Percentiles rank a stretch among this genome's conserved stretches.
phyloP scores from a whole-genome alignment of 2,113 vertebrate genomes.

The Perognathus longimembris region DNA sequence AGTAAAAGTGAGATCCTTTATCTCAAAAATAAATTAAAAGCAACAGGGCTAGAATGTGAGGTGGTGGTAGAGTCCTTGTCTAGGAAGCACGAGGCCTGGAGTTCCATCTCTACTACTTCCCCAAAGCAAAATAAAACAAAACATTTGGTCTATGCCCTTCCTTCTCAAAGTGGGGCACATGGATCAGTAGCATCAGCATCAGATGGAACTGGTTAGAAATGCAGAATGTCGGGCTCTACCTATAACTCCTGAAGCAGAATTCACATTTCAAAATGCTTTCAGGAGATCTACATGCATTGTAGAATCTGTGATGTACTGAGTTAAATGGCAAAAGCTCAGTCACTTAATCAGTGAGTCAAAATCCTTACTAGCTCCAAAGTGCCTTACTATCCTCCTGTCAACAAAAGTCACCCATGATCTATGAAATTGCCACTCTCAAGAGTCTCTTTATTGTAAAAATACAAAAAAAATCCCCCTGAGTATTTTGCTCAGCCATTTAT shows the following conservation, averaged over 20 bases:
- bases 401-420: not conserved
- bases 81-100: no score
- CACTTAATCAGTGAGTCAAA: not conserved
- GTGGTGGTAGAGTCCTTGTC: no score
- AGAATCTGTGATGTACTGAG: not conserved
- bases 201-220: not conserved
- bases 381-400: not conserved
- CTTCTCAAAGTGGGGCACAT: not conserved
- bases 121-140: no score
- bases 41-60: no score
- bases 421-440: not conserved
- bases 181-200: not conserved
- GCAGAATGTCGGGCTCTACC: not conserved
- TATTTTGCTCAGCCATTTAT: not conserved
- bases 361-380: not conserved
- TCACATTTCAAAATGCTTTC: not conserved
- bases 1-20: no score
- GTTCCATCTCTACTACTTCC: no score
- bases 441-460: not conserved
- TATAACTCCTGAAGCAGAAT: not conserved
- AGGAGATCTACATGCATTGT: not conserved
- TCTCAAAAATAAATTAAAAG: no score
- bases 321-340: not conserved
- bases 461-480: not conserved
- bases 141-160: not conserved